Evolutionary conservation across 2,113 vertebrate genomes (phyloP).

Genomic region (Danio rerio): DNA sequence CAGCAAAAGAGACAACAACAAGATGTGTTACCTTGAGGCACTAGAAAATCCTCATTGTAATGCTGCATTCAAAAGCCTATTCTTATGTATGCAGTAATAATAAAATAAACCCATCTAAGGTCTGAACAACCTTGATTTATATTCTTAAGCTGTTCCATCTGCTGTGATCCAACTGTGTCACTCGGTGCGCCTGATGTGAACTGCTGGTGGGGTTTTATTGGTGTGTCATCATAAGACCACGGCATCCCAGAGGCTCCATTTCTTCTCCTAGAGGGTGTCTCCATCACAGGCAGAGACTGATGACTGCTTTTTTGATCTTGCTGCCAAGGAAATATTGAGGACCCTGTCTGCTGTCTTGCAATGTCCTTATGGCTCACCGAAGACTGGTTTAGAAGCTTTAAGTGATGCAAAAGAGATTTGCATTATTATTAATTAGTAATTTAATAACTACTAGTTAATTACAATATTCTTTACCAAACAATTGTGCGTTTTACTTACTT

Average conservation of each 20-base stretch:
- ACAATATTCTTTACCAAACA: not conserved
- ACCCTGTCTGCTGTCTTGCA: conserved; percentile 85
- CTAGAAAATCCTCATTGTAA: not conserved
- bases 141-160: conserved; percentile 78
- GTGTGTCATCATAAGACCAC: conserved; percentile 79
- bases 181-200: conserved; percentile 64
- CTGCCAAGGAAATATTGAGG: conserved; percentile 92
- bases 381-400: conserved; percentile 77
- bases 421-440: conserved; percentile 10
- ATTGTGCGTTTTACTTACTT: conserved; percentile 70
- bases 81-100: not conserved
- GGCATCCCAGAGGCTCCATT: conserved; percentile 65
- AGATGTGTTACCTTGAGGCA: not conserved
- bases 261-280: conserved; percentile 79
- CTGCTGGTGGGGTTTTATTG: conserved; percentile 66
- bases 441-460: not conserved
- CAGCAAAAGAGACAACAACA: not conserved
- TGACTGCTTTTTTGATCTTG: conserved; percentile 76
- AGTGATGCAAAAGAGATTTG: conserved; percentile 44
- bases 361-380: conserved; percentile 84
- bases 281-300: conserved; percentile 69
- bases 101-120: not conserved
- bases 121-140: conserved; percentile 85
- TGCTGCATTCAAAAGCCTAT: conserved; percentile 6
- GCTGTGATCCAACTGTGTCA: conserved; percentile 65